Conservation (phyloP, 2,113 vertebrate genomes). For the Psittacula cyanocephala region DNA sequence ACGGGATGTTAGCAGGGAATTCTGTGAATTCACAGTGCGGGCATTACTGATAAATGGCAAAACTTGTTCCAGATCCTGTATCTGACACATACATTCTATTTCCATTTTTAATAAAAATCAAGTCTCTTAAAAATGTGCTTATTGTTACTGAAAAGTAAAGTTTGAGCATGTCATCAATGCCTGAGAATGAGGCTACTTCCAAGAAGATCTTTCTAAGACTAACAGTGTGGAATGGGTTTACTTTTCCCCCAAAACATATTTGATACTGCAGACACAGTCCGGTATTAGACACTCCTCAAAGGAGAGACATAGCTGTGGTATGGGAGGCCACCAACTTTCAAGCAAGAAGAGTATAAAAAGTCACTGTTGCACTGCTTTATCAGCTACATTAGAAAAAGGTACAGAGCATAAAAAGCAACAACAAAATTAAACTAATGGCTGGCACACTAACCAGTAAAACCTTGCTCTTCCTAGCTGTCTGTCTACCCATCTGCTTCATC, state of each 20-base stretch:
- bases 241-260: fast-evolving
- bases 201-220: background rate
- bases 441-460: background rate
- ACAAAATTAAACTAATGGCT: background rate
- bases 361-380: background rate
- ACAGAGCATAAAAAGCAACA: background rate
- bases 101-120: background rate
- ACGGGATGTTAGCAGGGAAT: background rate
- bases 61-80: background rate
- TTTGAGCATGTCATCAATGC: background rate
- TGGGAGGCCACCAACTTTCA: background rate
- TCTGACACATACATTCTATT: background rate
- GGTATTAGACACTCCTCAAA: background rate
- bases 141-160: background rate
- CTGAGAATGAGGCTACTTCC: background rate
- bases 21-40: background rate
- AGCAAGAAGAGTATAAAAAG: background rate
- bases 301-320: background rate
- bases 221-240: background rate
- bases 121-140: background rate
- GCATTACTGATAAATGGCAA: background rate
- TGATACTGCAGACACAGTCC: background rate
- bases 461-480: background rate
- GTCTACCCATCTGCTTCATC: background rate
- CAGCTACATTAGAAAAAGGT: background rate